Conservation (phyloP, 2,888 invertebrate genomes). For the Sipha maydis region DNA sequence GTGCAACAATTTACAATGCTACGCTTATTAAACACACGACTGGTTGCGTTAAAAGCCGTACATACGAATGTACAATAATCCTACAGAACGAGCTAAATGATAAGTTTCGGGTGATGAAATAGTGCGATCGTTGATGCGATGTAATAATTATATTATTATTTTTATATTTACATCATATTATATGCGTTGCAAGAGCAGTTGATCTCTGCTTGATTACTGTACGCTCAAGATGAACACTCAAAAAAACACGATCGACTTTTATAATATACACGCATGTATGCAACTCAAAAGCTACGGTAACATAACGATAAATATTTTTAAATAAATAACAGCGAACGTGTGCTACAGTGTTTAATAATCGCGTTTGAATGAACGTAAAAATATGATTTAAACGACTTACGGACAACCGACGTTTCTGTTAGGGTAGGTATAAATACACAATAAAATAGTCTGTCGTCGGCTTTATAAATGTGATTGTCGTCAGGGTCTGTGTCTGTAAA, state of each 20-base stretch:
- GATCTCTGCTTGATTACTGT: too few relatives aligned
- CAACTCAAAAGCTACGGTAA: too few relatives aligned
- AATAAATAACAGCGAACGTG: too few relatives aligned
- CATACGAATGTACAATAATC: background rate
- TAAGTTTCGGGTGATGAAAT: background rate
- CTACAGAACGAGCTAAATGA: background rate
- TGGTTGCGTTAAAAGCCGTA: slow-evolving; percentile 5
- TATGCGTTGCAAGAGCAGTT: too few relatives aligned
- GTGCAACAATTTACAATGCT: slow-evolving; percentile 5
- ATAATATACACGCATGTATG: too few relatives aligned
- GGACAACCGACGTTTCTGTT: background rate
- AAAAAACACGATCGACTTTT: too few relatives aligned
- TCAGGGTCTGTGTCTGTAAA: slow-evolving; percentile 33
- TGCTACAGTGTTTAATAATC: too few relatives aligned
- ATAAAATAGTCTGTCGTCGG: slow-evolving; percentile 30
- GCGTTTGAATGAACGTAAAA: too few relatives aligned
- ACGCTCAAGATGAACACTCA: too few relatives aligned
- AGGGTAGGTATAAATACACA: background rate
- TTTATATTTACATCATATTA: too few relatives aligned
- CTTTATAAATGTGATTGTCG: slow-evolving; percentile 45
- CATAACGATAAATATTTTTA: too few relatives aligned
- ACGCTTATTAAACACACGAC: slow-evolving; percentile 37
- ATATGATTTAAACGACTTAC: background rate
- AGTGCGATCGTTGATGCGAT: background rate
- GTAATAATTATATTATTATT: background rate